These are phyloP conservation scores for Neostethus bicornis DNA, from an alignment of 2,797 vertebrate species.

Conservation along the genomic window DNA sequence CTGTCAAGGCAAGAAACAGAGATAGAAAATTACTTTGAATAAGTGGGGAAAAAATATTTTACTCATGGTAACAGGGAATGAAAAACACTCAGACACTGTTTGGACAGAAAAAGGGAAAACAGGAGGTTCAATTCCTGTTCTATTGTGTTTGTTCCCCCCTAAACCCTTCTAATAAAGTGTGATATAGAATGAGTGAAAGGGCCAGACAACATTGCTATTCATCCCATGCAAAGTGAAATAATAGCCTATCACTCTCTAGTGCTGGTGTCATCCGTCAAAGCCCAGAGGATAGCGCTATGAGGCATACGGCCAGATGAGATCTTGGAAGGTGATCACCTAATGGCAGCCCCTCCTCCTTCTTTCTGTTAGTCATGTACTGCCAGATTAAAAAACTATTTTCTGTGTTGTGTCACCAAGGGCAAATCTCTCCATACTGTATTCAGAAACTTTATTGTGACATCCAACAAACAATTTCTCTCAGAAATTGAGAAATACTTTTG, in stretches of 20 bases:
- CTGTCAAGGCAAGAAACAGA: constrained; percentile 72
- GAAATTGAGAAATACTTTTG: no score
- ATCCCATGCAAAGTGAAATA: constrained; percentile 86
- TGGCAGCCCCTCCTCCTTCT: constrained; percentile 20
- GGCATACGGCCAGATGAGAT: constrained; percentile 58
- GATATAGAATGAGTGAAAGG: constrained; percentile 34
- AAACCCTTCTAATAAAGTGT: no score
- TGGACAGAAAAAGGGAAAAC: constrained; percentile 17
- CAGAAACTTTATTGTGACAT: constrained; percentile 22
- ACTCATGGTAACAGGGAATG: constrained; percentile 9
- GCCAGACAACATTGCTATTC: constrained; percentile 74
- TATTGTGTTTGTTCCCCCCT: no score
- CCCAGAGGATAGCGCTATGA: constrained; percentile 59
- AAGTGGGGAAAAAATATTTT: constrained; percentile 28
- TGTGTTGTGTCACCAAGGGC: constrained; percentile 64
- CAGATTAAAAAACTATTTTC: constrained; percentile 70
- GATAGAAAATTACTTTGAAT: constrained; percentile 10
- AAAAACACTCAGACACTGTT: constrained; percentile 31
- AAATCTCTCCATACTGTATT: constrained; percentile 30
- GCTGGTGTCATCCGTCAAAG: constrained; percentile 80
- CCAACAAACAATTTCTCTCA: background rate
- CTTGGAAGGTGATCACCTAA: constrained; percentile 71
- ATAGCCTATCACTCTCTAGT: constrained; percentile 82
- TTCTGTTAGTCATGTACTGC: constrained; percentile 23
- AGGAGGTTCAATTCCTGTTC: constrained; percentile 15